Percentiles rank a stretch among this genome's conserved stretches.
These are phyloP conservation scores for Bhutanitis thaidina DNA, from an alignment of 2,888 invertebrate genomes.

Conservation along the genomic window DNA sequence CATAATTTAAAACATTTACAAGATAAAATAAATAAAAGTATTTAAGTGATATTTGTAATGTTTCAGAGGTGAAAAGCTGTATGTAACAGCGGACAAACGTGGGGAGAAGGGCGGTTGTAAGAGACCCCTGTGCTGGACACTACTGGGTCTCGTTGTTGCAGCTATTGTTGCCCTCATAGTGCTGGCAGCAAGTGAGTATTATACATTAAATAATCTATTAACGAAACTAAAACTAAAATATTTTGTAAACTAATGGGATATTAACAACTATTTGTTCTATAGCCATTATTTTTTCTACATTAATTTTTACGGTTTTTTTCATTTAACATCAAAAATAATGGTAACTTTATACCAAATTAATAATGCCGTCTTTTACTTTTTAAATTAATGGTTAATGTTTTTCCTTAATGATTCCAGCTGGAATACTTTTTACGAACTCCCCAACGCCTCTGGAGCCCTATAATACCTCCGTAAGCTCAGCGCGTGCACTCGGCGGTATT, in stretches of 20 bases:
- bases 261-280: too few relatives aligned
- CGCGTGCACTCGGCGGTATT: conserved; percentile 80
- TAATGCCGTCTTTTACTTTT: too few relatives aligned
- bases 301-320: too few relatives aligned
- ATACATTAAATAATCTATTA: too few relatives aligned
- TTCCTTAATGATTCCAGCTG: conserved; percentile 73
- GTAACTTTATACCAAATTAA: too few relatives aligned
- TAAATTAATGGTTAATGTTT: too few relatives aligned
- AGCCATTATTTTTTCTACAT: too few relatives aligned
- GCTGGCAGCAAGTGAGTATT: conserved; percentile 85
- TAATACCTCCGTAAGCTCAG: conserved; percentile 73
- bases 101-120: conserved; percentile 84
- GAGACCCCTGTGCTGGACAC: conserved; percentile 85
- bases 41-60: conserved; percentile 22
- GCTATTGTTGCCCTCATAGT: conserved; percentile 85
- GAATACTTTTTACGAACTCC: conserved; percentile 83
- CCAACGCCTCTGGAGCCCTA: conserved; percentile 79
- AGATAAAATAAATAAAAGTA: too few relatives aligned
- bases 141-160: conserved; percentile 82
- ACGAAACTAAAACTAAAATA: too few relatives aligned
- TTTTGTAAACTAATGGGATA: too few relatives aligned
- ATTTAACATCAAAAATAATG: too few relatives aligned
- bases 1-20: too few relatives aligned
- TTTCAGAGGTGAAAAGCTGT: conserved; percentile 90
- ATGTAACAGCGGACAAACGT: conserved; percentile 89